A percentile compares a stretch with the other conserved stretches of the same genome.
Evolutionary conservation across 1,140 invertebrate genomes (phyloP).

Genomic region (Manduca sexta): DNA sequence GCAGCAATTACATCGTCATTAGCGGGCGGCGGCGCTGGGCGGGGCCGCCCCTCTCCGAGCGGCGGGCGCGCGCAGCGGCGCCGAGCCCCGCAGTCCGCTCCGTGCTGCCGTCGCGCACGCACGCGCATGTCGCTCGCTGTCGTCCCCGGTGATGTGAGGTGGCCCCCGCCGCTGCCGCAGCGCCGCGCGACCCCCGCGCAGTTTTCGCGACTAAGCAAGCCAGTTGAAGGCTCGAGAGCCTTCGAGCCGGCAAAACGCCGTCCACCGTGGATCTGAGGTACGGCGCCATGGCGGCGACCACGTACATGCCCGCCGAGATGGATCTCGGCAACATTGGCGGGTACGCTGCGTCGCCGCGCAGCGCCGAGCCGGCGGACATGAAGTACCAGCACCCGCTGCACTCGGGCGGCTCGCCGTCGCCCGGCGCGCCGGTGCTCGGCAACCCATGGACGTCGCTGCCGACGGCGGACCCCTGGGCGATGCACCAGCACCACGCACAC

Average conservation of each 20-base stretch:
- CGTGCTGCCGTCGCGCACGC: conserved; percentile 67
- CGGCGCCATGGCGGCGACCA: conserved; percentile 85
- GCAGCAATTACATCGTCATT: conserved; percentile 50
- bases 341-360: conserved; percentile 84
- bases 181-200: conserved; percentile 71
- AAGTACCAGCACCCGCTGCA: conserved; percentile 92
- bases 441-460: conserved; percentile 91
- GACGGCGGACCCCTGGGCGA: conserved; percentile 87
- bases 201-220: conserved; percentile 55
- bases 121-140: conserved; percentile 70
- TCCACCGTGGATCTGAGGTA: conserved; percentile 75
- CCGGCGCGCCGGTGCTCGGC: conserved; percentile 79
- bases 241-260: conserved; percentile 78
- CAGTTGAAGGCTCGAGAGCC: conserved; percentile 74
- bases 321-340: conserved; percentile 84
- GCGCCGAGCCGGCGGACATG: conserved; percentile 90
- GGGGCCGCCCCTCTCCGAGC: conserved; percentile 44
- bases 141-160: conserved; percentile 62
- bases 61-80: conserved; percentile 42
- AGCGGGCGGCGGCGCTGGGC: conserved; percentile 45
- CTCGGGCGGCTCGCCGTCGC: conserved; percentile 80
- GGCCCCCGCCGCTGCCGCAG: conserved; percentile 70
- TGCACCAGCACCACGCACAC: conserved; percentile 80
- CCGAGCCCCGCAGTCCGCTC: conserved; percentile 57
- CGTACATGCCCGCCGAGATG: conserved; percentile 88